phyloP scores from a whole-genome alignment of 2,113 vertebrate genomes.

The Coregonus clupeaformis region DNA sequence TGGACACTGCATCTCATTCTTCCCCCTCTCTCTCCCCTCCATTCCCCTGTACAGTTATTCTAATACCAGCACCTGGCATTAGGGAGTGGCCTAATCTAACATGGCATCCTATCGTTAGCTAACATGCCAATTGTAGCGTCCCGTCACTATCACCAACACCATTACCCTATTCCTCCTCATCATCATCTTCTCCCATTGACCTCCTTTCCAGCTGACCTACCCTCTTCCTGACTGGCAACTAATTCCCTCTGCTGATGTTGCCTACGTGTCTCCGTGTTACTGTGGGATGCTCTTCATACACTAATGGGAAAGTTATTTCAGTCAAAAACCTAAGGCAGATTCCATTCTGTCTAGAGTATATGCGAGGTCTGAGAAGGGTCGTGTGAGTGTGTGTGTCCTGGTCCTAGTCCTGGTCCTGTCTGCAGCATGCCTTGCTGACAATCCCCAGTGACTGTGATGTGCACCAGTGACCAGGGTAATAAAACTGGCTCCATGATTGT shows the following conservation, averaged over 20 bases:
- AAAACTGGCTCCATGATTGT: neutral
- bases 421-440: neutral
- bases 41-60: neutral
- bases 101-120: neutral
- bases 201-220: neutral
- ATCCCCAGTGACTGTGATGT: neutral
- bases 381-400: neutral
- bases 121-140: neutral
- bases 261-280: neutral
- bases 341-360: neutral
- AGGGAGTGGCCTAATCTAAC: slow-evolving; percentile 11
- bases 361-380: neutral
- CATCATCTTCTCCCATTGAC: neutral
- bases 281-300: too few species aligned
- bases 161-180: neutral
- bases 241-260: neutral
- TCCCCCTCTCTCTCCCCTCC: neutral
- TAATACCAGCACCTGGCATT: neutral
- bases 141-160: neutral
- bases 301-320: too few species aligned
- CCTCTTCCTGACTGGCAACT: neutral
- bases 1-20: slow-evolving; percentile 3
- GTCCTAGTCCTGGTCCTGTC: slow-evolving; percentile 9
- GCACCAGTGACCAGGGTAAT: neutral
- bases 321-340: too few species aligned